These are phyloP conservation scores for Boleophthalmus pectinirostris DNA, from an alignment of 2,113 vertebrate species.

Conservation along the genomic window DNA sequence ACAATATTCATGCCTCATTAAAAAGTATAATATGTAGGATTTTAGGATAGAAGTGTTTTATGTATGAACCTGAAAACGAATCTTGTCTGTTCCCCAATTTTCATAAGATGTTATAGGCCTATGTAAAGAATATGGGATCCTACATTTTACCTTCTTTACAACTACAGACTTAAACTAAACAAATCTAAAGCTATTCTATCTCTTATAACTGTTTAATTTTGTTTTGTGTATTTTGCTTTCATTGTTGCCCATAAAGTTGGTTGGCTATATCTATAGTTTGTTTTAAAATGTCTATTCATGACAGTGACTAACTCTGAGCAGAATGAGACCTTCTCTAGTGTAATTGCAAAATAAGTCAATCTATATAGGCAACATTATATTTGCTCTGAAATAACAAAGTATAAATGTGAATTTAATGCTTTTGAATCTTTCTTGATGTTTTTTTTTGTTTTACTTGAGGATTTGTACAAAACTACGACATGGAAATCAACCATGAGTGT, in stretches of 20 bases:
- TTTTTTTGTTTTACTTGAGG: conserved; percentile 52
- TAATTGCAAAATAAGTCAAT: neutral
- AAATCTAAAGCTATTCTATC: neutral
- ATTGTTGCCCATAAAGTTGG: neutral
- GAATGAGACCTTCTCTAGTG: neutral
- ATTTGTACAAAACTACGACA: conserved; percentile 91
- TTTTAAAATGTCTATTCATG: neutral
- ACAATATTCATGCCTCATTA: neutral
- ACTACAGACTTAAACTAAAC: neutral
- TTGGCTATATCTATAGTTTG: neutral
- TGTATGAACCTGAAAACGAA: neutral
- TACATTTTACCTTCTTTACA: neutral
- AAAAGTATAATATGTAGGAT: neutral
- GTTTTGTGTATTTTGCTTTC: neutral
- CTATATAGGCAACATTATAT: neutral
- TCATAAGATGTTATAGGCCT: neutral
- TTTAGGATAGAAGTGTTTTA: neutral
- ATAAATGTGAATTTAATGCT: conserved; percentile 7
- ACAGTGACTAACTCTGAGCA: neutral
- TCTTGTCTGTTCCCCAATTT: neutral
- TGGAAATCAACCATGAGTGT: conserved; percentile 99
- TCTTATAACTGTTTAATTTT: neutral
- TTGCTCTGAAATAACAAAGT: conserved; percentile 54
- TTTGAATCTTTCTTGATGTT: conserved; percentile 60
- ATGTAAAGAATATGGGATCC: neutral